A percentile compares a stretch with the other conserved stretches of the same genome.
Evolutionary conservation across 2,888 invertebrate genomes (phyloP).

Genomic region (Andrena dorsata): DNA sequence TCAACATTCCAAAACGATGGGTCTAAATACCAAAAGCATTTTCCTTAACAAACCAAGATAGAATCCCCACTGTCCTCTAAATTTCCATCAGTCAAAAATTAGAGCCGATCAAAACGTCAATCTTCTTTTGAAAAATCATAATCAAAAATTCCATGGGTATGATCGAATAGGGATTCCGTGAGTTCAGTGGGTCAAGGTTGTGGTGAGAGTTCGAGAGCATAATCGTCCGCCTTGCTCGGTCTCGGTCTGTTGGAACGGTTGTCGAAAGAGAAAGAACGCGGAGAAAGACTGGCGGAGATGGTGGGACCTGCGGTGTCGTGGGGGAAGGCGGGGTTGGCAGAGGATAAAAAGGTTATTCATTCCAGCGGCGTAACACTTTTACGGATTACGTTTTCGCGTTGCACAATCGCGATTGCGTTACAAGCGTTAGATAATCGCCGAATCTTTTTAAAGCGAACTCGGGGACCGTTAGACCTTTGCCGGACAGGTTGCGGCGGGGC

Average conservation of each 20-base stretch:
- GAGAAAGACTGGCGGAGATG: slow-evolving; percentile 42
- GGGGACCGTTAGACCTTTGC: slow-evolving; percentile 68
- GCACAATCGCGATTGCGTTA: slow-evolving; percentile 77
- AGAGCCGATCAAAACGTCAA: background rate
- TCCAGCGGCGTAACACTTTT: slow-evolving; percentile 76
- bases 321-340: slow-evolving; percentile 20
- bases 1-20: no score
- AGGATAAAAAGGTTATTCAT: slow-evolving; percentile 53
- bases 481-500: slow-evolving; percentile 20
- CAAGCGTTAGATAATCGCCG: slow-evolving; percentile 74
- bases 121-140: no score
- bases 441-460: slow-evolving; percentile 64
- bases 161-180: background rate
- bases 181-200: slow-evolving; percentile 80
- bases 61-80: no score
- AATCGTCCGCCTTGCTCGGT: slow-evolving; percentile 62
- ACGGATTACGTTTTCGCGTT: slow-evolving; percentile 77
- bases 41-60: no score
- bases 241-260: slow-evolving; percentile 28
- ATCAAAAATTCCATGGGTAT: no score
- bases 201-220: slow-evolving; percentile 68
- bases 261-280: slow-evolving; percentile 54
- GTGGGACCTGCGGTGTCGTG: background rate
- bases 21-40: no score
- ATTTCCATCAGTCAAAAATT: no score